Conservation (phyloP, 2,113 vertebrate genomes). For the Ciconia stormi region DNA sequence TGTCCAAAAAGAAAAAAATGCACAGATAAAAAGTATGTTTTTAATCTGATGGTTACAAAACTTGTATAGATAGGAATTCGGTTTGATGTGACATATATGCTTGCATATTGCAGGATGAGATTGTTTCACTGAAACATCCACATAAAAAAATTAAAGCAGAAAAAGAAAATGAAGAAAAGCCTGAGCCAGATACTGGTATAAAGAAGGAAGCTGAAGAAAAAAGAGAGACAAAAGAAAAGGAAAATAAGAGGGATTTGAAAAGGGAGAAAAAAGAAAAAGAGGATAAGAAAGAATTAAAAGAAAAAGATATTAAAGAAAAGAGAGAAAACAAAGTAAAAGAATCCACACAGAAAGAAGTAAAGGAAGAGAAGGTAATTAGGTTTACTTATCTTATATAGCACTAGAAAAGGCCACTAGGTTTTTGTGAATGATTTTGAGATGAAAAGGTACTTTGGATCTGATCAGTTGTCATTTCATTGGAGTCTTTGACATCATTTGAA, state of each 20-base stretch:
- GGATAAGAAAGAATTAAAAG: slow-evolving; percentile 76
- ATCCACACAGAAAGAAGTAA: slow-evolving; percentile 78
- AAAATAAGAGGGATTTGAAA: slow-evolving; percentile 81
- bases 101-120: slow-evolving; percentile 81
- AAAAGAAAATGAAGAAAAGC: slow-evolving; percentile 77
- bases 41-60: not conserved
- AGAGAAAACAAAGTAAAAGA: slow-evolving; percentile 85
- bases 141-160: slow-evolving; percentile 84
- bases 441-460: not conserved
- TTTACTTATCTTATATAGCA: not conserved
- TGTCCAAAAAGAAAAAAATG: not conserved
- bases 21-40: not conserved
- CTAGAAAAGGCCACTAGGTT: slow-evolving; percentile 6
- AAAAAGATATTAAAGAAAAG: slow-evolving; percentile 86
- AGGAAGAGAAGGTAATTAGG: slow-evolving; percentile 81
- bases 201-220: slow-evolving; percentile 84
- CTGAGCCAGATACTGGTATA: slow-evolving; percentile 78
- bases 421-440: not conserved
- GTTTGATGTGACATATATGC: slow-evolving; percentile 60
- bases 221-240: slow-evolving; percentile 79
- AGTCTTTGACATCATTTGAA: not conserved
- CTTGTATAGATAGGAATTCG: not conserved
- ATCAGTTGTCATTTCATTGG: not conserved
- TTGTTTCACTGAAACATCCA: slow-evolving; percentile 76
- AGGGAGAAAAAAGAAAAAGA: slow-evolving; percentile 85